phyloP scores from a whole-genome alignment of 2,888 invertebrate species.

The Tinea pellionella region DNA sequence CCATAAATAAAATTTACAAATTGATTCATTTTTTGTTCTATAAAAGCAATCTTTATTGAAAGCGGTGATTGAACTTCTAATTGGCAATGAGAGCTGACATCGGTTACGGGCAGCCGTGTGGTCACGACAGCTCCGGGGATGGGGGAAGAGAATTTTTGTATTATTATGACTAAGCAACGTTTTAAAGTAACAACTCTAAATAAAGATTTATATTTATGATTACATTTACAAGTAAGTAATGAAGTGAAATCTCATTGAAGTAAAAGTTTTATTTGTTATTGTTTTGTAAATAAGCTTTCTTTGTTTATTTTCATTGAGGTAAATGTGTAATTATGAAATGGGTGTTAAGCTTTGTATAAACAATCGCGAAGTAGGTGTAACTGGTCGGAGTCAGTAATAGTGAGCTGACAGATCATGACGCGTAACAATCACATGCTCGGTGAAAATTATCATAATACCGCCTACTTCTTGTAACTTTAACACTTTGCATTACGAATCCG shows the following conservation, averaged over 20 bases:
- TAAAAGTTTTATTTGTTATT: neutral
- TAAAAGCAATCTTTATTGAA: slow-evolving; percentile 25
- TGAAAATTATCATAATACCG: neutral
- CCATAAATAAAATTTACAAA: slow-evolving; percentile 24
- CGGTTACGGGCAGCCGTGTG: slow-evolving; percentile 29
- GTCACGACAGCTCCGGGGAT: slow-evolving; percentile 26
- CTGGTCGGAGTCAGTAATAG: neutral
- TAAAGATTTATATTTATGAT: neutral
- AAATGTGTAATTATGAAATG: neutral
- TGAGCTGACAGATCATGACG: neutral
- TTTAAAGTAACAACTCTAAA: neutral
- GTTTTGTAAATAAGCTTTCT: no score
- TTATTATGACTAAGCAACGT: neutral
- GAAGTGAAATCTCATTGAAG: neutral
- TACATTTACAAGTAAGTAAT: neutral
- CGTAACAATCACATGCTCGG: slow-evolving; percentile 3
- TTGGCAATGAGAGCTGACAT: slow-evolving; percentile 44
- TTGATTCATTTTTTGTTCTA: slow-evolving; percentile 42
- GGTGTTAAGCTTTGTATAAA: neutral
- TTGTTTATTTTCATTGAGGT: neutral
- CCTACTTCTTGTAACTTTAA: slow-evolving; percentile 1
- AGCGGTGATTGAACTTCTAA: slow-evolving; percentile 59
- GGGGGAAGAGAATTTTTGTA: neutral
- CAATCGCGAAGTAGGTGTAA: neutral
- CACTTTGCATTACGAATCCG: slow-evolving; percentile 3